Conservation (phyloP, 2,888 invertebrate species). For the Augochlorella aurata region DNA sequence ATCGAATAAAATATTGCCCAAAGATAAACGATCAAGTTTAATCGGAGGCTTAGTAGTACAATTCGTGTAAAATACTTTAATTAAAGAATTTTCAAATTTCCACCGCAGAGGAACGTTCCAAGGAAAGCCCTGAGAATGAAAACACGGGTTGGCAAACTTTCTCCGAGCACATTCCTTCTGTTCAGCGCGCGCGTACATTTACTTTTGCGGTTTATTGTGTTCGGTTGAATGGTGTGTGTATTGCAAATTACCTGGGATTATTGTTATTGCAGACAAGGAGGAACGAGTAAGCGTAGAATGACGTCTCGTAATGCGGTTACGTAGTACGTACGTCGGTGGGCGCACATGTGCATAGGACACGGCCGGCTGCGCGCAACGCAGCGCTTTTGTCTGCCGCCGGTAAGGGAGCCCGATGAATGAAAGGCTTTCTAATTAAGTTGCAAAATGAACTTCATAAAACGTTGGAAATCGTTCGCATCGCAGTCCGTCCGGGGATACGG, state of each 20-base stretch:
- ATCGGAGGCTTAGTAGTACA: too few species aligned
- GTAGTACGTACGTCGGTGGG: constrained; percentile 33
- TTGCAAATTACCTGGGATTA: background rate
- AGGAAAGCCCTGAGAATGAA: too few species aligned
- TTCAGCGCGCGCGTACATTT: background rate
- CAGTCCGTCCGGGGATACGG: constrained; percentile 22
- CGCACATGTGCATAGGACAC: constrained; percentile 42
- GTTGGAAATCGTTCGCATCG: constrained; percentile 38
- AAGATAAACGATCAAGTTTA: too few species aligned
- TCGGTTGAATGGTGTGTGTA: background rate
- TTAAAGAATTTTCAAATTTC: too few species aligned
- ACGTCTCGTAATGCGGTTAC: constrained; percentile 54
- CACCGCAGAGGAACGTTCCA: too few species aligned
- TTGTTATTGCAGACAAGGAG: constrained; percentile 37
- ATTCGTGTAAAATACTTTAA: too few species aligned
- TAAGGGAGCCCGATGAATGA: constrained; percentile 39
- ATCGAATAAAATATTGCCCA: too few species aligned
- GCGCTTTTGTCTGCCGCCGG: constrained; percentile 46
- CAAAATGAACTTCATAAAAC: constrained; percentile 61
- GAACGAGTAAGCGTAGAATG: constrained; percentile 54
- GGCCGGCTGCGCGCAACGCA: constrained; percentile 25
- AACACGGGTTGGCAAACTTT: too few species aligned
- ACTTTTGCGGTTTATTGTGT: background rate
- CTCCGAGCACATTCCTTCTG: too few species aligned
- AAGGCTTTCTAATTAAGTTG: constrained; percentile 61